These are phyloP conservation scores for Drosophila yooni DNA, from an alignment of 2,888 invertebrate genomes.

Conservation along the genomic window DNA sequence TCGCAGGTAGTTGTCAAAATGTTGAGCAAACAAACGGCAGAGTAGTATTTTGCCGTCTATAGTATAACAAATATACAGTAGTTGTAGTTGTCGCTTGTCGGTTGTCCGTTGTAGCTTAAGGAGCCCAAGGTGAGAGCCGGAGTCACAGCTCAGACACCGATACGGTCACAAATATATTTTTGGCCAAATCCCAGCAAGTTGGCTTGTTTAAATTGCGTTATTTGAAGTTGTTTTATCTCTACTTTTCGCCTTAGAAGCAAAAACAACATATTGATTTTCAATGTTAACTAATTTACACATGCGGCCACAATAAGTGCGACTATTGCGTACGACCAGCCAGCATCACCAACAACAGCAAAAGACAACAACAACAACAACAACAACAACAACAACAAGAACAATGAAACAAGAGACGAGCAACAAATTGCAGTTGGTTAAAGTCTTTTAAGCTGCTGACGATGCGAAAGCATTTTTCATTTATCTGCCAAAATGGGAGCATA, in stretches of 20 bases:
- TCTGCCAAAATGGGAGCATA: slow-evolving; percentile 25
- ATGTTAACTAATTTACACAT: slow-evolving; percentile 75
- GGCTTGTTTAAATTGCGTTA: slow-evolving; percentile 28
- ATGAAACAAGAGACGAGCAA: slow-evolving; percentile 11
- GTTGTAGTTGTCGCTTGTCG: slow-evolving; percentile 8
- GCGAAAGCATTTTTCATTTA: slow-evolving; percentile 32
- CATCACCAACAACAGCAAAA: slow-evolving; percentile 2
- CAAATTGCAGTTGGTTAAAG: slow-evolving; percentile 35
- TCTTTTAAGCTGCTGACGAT: slow-evolving; percentile 15
- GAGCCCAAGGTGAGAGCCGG: slow-evolving; percentile 63
- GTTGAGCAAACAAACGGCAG: slow-evolving; percentile 54
- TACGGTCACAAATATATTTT: slow-evolving; percentile 49
- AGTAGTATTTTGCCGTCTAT: slow-evolving; percentile 32
- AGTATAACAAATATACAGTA: slow-evolving; percentile 1
- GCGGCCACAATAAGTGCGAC: slow-evolving; percentile 39
- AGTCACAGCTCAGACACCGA: slow-evolving; percentile 29
- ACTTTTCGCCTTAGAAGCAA: slow-evolving; percentile 38
- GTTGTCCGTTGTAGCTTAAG: slow-evolving; percentile 39
- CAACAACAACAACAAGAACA: not conserved
- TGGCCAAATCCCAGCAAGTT: slow-evolving; percentile 46
- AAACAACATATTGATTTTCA: slow-evolving; percentile 54
- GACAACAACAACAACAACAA: not conserved
- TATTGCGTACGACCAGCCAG: slow-evolving; percentile 27
- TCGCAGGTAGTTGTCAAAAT: slow-evolving; percentile 70
- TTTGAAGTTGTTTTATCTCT: slow-evolving; percentile 6